Percentiles rank a stretch among this genome's conserved stretches.
Conservation (phyloP, 2,797 vertebrate genomes). For the Labeo calbasu region DNA sequence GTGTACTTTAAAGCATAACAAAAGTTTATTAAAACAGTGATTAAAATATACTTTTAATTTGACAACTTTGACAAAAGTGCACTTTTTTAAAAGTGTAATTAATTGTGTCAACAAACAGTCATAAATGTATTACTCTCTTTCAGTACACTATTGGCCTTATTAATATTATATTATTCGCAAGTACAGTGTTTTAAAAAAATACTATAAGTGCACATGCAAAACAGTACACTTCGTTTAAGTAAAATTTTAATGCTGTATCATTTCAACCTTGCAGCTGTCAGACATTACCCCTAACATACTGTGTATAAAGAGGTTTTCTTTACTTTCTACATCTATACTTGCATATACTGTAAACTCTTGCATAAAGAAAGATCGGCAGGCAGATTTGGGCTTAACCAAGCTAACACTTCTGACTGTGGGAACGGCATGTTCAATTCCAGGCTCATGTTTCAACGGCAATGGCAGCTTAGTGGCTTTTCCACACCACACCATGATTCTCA, state of each 20-base stretch:
- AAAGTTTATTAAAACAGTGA: too few relatives aligned
- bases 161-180: background rate
- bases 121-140: too few relatives aligned
- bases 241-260: background rate
- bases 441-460: conserved; percentile 24
- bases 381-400: background rate
- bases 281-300: background rate
- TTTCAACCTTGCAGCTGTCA: background rate
- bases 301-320: background rate
- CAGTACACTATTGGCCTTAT: background rate
- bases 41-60: too few relatives aligned
- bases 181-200: background rate
- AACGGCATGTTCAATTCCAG: conserved; percentile 42
- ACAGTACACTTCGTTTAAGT: background rate
- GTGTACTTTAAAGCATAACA: too few relatives aligned
- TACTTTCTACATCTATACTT: background rate
- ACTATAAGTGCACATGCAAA: background rate
- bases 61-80: too few relatives aligned
- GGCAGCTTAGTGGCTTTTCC: conserved; percentile 34
- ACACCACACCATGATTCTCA: conserved; percentile 38
- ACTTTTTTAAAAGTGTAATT: too few relatives aligned
- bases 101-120: too few relatives aligned
- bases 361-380: background rate
- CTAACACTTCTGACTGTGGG: conserved; percentile 24
- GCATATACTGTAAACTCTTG: background rate